These are phyloP conservation scores for Grantiella picta DNA, from an alignment of 2,113 vertebrate genomes.

Conservation along the genomic window DNA sequence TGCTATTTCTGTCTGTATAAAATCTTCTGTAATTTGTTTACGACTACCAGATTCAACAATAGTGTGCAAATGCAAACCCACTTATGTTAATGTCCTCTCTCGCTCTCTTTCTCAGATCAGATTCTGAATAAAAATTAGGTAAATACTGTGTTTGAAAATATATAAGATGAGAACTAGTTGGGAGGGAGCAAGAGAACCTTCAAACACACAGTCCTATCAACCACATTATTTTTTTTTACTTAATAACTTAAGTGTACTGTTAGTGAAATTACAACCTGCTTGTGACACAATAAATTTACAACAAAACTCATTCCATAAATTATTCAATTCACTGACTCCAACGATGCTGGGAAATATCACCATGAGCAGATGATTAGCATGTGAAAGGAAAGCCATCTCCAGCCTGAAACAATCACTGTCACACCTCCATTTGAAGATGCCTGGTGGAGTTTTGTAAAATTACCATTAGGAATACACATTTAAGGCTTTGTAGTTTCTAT, in stretches of 20 bases:
- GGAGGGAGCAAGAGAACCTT: slow-evolving; percentile 55
- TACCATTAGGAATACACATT: slow-evolving; percentile 80
- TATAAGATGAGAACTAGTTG: slow-evolving; percentile 72
- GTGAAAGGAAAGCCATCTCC: slow-evolving; percentile 80
- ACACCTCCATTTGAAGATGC: slow-evolving; percentile 77
- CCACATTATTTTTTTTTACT: slow-evolving; percentile 74
- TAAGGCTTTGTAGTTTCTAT: slow-evolving; percentile 76
- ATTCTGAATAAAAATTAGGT: slow-evolving; percentile 81
- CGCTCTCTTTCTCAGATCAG: slow-evolving; percentile 64
- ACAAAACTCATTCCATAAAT: slow-evolving; percentile 85
- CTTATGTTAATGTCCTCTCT: slow-evolving; percentile 75
- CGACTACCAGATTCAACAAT: slow-evolving; percentile 72
- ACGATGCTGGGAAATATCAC: slow-evolving; percentile 76
- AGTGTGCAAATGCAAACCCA: slow-evolving; percentile 76
- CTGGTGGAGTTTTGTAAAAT: slow-evolving; percentile 77
- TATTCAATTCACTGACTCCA: slow-evolving; percentile 82
- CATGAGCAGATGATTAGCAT: slow-evolving; percentile 82
- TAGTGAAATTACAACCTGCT: slow-evolving; percentile 87
- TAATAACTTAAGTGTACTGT: slow-evolving; percentile 88
- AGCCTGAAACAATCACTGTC: slow-evolving; percentile 79
- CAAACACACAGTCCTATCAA: slow-evolving; percentile 72
- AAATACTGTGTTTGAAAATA: slow-evolving; percentile 83
- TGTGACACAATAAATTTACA: slow-evolving; percentile 87
- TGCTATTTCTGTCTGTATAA: slow-evolving; percentile 72
- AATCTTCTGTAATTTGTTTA: slow-evolving; percentile 79